These are phyloP conservation scores for Caenorhabditis zanzibari DNA, from an alignment of 2,888 invertebrate species.

Conservation along the genomic window DNA sequence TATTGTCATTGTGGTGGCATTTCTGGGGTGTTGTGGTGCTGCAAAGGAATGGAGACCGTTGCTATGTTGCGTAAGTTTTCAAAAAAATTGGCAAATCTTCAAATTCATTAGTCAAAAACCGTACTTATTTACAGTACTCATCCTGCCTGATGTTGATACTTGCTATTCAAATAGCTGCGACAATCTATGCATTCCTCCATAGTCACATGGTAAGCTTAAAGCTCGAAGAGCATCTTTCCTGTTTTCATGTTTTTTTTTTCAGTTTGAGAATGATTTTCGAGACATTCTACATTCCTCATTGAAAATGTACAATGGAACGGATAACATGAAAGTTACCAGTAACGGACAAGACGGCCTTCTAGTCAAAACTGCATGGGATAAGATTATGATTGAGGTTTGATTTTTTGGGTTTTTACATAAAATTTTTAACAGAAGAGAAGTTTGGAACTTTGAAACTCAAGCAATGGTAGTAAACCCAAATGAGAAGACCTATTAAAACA, in stretches of 20 bases:
- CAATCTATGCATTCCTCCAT: conserved; percentile 82
- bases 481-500: no score
- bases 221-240: conserved; percentile 21
- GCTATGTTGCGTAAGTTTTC: conserved; percentile 78
- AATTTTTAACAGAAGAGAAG: no score
- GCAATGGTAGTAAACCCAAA: no score
- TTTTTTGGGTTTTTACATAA: neutral
- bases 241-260: conserved; percentile 47
- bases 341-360: conserved; percentile 69
- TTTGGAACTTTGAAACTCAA: no score
- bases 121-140: conserved; percentile 78
- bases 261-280: conserved; percentile 83
- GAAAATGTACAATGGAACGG: conserved; percentile 83
- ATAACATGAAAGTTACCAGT: conserved; percentile 58
- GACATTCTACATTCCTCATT: conserved; percentile 80
- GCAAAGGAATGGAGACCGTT: conserved; percentile 83
- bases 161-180: conserved; percentile 82
- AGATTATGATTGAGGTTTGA: conserved; percentile 82
- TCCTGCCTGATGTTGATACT: conserved; percentile 83
- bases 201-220: conserved; percentile 78
- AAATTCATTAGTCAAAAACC: neutral
- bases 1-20: conserved; percentile 82
- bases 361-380: conserved; percentile 83
- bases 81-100: no score
- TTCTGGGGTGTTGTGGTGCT: conserved; percentile 83